Evolutionary conservation across 2,797 vertebrate species (phyloP), one percentile per base, ranked within the genome.

Genomic region (Fundulus diaphanus): DNA sequence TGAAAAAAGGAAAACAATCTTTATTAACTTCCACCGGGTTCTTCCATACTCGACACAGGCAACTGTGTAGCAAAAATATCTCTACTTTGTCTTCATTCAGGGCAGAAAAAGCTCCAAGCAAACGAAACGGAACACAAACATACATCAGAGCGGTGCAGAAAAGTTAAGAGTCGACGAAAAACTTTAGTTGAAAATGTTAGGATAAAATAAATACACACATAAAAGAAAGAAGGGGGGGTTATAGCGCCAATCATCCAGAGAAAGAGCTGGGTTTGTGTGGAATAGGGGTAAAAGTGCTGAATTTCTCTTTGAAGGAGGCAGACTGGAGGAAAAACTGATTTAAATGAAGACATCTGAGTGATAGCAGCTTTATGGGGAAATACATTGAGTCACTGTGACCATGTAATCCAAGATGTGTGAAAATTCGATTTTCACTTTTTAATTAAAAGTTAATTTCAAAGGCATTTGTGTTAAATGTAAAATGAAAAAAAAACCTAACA

Each of bases 121-220:
- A 73, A 68, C 61, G 61, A 74, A 61, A 68, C 67, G 72, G 48
- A 27, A 37, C n/a, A 11, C 20, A 7, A 33, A 66, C 5, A 59
- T 56, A 72, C 31, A 61, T 4, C 1, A 2, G 6, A 76, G 29
- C 42, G n/a, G 75, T 72, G 72, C 8, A 65, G 63, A 8, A 27
- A 52, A 48, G 40, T 79, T 81, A 54, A 72, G n/a, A 84, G 82
- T 59, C 76, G 44, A 74, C 31, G 33, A 72, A 68, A 22, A 70
- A 72, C 66, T 56, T 40, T 49, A 70, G 29, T 24, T 52, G 40
- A 12, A 74, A 78, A n/a, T 35, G 35, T 31, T 72, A 65, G 68
- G 78, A 83, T 40, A 65, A 90, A 92, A 91, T 88, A 90, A 92
- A 90, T 90, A 91, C 44, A 81, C 1, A 12, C 56, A 49, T 59